A percentile compares a stretch with the other conserved stretches of the same genome.
These are phyloP conservation scores for Myioborus melanocephalus DNA, from an alignment of 2,797 vertebrate genomes.

Conservation along the genomic window DNA sequence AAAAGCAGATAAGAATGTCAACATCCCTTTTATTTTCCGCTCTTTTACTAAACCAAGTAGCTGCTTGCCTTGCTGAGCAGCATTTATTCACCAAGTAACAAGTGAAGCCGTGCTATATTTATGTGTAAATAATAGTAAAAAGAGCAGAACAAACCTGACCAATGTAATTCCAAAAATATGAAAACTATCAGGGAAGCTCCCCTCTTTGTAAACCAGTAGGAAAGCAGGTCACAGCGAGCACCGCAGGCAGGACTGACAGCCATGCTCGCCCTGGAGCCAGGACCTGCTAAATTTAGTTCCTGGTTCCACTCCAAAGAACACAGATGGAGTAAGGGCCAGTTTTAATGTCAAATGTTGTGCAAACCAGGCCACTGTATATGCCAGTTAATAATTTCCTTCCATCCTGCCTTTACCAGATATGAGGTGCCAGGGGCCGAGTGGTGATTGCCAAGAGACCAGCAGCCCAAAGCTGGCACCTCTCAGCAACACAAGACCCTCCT, in stretches of 20 bases:
- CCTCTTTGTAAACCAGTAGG: not conserved
- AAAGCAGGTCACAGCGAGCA: not conserved
- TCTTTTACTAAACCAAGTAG: not conserved
- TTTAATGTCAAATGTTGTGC: not conserved
- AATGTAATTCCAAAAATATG: not conserved
- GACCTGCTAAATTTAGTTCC: slow-evolving; percentile 29
- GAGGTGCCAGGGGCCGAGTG: not conserved
- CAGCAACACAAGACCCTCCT: not conserved
- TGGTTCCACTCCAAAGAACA: slow-evolving; percentile 27
- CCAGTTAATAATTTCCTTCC: not conserved
- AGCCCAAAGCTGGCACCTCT: not conserved
- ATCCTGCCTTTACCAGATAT: not conserved
- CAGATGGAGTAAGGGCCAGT: not conserved
- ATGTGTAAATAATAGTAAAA: not conserved
- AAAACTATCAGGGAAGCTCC: not conserved
- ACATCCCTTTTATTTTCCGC: not conserved
- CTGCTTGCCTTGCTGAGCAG: not conserved
- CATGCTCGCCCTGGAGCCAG: not conserved
- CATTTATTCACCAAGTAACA: not conserved
- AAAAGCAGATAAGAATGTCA: not conserved
- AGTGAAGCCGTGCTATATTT: not conserved
- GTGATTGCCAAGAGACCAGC: not conserved
- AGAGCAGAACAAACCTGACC: not conserved
- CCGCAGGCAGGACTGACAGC: not conserved
- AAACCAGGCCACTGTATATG: not conserved